These are phyloP conservation scores for Sarcoramphus papa DNA, from an alignment of 2,797 vertebrate genomes.

Conservation along the genomic window DNA sequence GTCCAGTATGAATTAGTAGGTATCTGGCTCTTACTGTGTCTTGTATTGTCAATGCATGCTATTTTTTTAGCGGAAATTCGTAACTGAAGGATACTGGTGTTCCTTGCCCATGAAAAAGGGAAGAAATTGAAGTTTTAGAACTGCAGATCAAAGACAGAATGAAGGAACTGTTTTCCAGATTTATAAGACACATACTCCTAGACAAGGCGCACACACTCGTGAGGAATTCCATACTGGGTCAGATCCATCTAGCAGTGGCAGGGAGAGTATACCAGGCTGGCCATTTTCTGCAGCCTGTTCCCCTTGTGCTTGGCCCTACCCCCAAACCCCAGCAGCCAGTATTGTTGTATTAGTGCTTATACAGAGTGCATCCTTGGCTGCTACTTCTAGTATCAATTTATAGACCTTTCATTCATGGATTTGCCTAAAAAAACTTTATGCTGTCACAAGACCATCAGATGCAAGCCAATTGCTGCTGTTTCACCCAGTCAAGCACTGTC, in stretches of 20 bases:
- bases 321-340: neutral
- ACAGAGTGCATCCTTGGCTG: neutral
- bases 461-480: neutral
- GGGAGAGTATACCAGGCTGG: neutral
- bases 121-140: neutral
- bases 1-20: neutral
- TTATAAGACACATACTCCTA: accelerated
- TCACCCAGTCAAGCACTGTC: neutral
- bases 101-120: neutral
- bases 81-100: neutral
- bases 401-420: neutral
- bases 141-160: neutral
- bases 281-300: neutral
- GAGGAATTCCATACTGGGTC: neutral
- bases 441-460: neutral
- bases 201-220: neutral
- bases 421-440: neutral
- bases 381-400: neutral
- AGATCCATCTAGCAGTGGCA: neutral
- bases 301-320: neutral
- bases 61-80: neutral
- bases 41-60: neutral
- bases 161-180: neutral
- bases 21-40: neutral
- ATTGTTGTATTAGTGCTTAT: neutral